phyloP scores from a whole-genome alignment of 2,797 vertebrate genomes.

The Peromyscus eremicus region DNA sequence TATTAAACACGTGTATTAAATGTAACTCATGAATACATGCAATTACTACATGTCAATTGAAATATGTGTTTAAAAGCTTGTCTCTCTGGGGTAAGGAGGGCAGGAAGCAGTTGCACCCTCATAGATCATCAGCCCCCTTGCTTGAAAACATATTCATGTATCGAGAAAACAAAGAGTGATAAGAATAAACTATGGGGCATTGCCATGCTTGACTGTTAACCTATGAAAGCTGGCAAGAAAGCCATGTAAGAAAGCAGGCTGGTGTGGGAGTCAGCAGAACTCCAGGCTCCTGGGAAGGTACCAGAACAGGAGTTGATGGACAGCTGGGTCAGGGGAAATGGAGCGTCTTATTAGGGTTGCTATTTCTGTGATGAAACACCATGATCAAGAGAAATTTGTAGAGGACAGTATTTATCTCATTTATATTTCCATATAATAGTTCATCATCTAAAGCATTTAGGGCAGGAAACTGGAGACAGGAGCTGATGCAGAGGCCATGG shows the following conservation, averaged over 20 bases:
- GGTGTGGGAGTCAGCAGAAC: neutral
- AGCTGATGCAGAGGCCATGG: neutral
- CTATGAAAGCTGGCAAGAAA: neutral
- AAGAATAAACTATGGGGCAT: neutral
- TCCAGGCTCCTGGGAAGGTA: neutral
- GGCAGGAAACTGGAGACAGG: neutral
- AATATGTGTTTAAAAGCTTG: neutral
- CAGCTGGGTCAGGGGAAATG: neutral
- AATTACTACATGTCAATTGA: neutral
- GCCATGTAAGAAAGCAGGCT: neutral
- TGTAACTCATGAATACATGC: neutral
- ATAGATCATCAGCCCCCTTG: neutral
- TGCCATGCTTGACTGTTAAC: neutral
- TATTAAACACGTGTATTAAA: neutral
- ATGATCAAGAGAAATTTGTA: neutral
- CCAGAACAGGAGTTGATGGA: neutral
- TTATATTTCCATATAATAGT: neutral
- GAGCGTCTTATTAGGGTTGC: neutral
- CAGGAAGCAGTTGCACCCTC: neutral
- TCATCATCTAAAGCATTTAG: neutral
- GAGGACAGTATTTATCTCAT: neutral
- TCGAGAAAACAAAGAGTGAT: conserved; percentile 5
- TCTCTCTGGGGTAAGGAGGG: neutral
- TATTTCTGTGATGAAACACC: neutral
- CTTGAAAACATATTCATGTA: neutral